Conservation (phyloP, 2,113 vertebrate genomes). For the Quiscalus mexicanus region DNA sequence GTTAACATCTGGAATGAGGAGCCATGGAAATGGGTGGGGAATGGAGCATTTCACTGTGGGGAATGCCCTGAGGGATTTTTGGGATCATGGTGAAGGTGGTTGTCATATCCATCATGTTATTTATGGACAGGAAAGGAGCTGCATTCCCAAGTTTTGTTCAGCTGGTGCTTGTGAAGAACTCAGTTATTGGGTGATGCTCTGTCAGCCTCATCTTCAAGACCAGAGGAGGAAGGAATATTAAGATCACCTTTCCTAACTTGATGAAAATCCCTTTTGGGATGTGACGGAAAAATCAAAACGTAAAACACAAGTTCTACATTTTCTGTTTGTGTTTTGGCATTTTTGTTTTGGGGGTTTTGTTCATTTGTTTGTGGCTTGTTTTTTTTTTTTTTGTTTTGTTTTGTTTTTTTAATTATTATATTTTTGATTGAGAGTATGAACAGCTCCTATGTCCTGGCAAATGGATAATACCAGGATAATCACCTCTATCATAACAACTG, state of each 20-base stretch:
- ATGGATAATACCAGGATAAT: neutral
- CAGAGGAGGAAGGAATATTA: neutral
- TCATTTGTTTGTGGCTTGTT: neutral
- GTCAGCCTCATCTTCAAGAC: neutral
- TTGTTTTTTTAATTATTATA: too few relatives aligned
- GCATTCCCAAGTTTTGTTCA: neutral
- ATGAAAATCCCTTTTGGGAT: neutral
- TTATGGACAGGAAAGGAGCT: neutral
- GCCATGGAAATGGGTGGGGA: neutral
- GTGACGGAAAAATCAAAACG: neutral
- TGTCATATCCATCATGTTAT: neutral
- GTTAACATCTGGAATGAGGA: neutral
- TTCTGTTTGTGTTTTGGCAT: neutral
- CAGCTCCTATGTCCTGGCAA: neutral
- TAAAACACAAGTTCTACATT: neutral
- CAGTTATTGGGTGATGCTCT: neutral
- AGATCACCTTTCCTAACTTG: neutral
- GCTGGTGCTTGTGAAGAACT: neutral
- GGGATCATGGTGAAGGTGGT: neutral
- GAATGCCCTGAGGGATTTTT: neutral
- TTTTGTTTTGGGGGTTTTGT: neutral
- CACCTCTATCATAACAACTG: neutral
- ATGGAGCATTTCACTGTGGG: neutral
- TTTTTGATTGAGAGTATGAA: neutral
- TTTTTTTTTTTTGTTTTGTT: neutral